Conservation (phyloP, 2,113 vertebrate species). For the Brachirus orientalis region DNA sequence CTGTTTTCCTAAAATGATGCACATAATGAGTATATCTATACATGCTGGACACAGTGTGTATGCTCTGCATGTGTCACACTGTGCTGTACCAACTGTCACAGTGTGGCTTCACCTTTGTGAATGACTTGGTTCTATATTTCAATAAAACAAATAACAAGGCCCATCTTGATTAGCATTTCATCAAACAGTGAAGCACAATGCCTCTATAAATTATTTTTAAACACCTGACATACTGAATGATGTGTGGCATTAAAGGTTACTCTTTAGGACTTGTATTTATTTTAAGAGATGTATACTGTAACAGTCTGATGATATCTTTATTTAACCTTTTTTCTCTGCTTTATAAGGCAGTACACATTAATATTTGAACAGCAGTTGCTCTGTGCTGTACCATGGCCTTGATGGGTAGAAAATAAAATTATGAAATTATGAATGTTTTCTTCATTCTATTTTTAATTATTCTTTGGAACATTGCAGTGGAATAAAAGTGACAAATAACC, state of each 20-base stretch:
- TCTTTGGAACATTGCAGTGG: too few species aligned
- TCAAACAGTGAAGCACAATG: constrained; percentile 19
- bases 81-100: constrained; percentile 62
- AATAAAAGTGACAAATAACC: neutral
- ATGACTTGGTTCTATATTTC: constrained; percentile 63
- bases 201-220: constrained; percentile 21
- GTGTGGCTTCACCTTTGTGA: constrained; percentile 59
- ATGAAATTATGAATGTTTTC: too few species aligned
- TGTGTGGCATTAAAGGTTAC: neutral
- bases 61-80: constrained; percentile 63
- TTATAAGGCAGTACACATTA: too few species aligned
- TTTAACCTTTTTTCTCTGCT: too few species aligned
- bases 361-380: too few species aligned
- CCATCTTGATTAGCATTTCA: constrained; percentile 31
- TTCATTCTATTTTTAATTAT: too few species aligned
- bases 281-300: neutral
- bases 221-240: constrained; percentile 10
- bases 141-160: constrained; percentile 50
- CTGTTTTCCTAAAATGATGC: neutral
- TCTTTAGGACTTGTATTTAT: constrained; percentile 5
- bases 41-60: constrained; percentile 13
- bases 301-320: too few species aligned
- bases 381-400: too few species aligned
- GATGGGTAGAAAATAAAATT: too few species aligned
- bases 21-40: neutral